phyloP scores from a whole-genome alignment of 2,888 invertebrate genomes.

The Yponomeuta plumbellus region DNA sequence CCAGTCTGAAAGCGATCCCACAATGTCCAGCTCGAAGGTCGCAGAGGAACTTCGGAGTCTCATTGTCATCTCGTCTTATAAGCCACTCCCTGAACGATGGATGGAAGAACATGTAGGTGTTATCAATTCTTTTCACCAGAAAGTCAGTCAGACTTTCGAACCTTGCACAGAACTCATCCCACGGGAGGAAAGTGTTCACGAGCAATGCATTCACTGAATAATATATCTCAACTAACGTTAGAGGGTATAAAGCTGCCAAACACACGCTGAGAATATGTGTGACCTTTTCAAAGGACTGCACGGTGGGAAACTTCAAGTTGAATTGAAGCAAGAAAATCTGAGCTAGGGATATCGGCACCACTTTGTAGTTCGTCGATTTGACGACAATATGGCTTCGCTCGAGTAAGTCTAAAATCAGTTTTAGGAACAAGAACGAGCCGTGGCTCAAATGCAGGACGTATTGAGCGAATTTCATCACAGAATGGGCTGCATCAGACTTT shows the following conservation, averaged over 20 bases:
- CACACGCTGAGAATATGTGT: conserved; percentile 93
- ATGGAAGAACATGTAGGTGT: conserved; percentile 98
- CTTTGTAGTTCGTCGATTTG: conserved; percentile 95
- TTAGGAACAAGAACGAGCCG: conserved; percentile 94
- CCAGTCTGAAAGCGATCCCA: conserved; percentile 92
- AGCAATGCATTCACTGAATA: conserved; percentile 93
- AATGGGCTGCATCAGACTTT: conserved; percentile 79
- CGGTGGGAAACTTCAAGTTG: conserved; percentile 93
- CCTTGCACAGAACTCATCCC: conserved; percentile 93
- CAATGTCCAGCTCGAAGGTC: conserved; percentile 95
- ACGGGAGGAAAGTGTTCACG: conserved; percentile 86
- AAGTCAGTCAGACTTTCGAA: conserved; percentile 92
- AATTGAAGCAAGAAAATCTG: conserved; percentile 95
- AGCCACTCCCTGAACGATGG: conserved; percentile 99
- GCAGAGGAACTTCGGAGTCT: conserved; percentile 94
- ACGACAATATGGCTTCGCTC: conserved; percentile 94
- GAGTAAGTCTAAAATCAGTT: conserved; percentile 92
- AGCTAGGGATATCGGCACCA: conserved; percentile 89
- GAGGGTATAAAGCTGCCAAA: conserved; percentile 92
- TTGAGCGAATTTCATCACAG: conserved; percentile 87
- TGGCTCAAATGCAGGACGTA: conserved; percentile 89
- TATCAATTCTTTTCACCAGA: conserved; percentile 92
- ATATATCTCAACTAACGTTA: conserved; percentile 93
- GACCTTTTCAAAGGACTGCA: conserved; percentile 92
- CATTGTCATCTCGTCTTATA: conserved; percentile 89